Evolutionary conservation across 2,888 invertebrate genomes (phyloP), one percentile per base, ranked within the genome.

Genomic region (Chalcis sispes): DNA sequence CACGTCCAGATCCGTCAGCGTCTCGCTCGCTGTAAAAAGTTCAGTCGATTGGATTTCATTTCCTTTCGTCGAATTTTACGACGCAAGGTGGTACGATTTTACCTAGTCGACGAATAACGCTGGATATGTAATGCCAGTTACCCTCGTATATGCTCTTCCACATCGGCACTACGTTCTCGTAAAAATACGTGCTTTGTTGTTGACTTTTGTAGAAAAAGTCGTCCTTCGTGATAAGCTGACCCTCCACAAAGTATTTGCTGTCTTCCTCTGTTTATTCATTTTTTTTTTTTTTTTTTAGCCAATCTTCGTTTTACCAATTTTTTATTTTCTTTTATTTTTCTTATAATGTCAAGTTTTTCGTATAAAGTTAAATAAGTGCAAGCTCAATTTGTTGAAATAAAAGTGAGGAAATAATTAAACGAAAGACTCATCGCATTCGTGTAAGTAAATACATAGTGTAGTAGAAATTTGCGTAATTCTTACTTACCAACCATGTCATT

Each of bases 151-250:
- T 27, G 20, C 48, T 27, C 0, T 18, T 29, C 71, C 59, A 75
- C 1, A 65, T 54, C 8, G 71, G 66, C 20, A 59, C 40, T 1
- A 42, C 20, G 32, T 71, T 75, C 48, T 50, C 61, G 0, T 42
- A 52, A 4, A 66, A 71, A 13, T 65, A 71, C 1, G 59, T 56
- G 8, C 59, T 61, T 5, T 27, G 5, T 18, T 56, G 59, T 40
- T 71, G 54, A 0, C 15, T 27, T 15, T 13, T 52, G 36, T 71
- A 65, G 36, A 59, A 71, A 10, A 65, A 52, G 25, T 75, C 75
- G 29, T 32, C n/a, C 13, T 27, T 32, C 8, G 61, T 61, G 10
- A 74, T 36, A n/a, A 74, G 27, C 18, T 54, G 67, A 3, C 67
- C 50, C 36, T 54, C 67, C 5, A 50, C 40, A 2, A 50, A 61